These are phyloP conservation scores for Tenualosa thibaudeaui DNA, from an alignment of 2,797 vertebrate genomes.

Conservation along the genomic window DNA sequence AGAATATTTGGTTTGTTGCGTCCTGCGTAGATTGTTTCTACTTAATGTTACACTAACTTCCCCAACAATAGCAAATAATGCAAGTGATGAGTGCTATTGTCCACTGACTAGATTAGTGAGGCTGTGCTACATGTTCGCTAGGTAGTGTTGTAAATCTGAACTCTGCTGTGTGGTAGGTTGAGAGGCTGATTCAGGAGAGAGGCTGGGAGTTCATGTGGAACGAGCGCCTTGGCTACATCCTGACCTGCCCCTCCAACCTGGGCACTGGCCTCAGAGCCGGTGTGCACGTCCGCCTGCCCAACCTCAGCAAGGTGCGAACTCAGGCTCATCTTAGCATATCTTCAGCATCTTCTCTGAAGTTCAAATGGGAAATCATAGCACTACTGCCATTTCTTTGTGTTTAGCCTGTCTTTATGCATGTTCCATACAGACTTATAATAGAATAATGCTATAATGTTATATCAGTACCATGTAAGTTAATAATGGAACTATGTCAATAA, in stretches of 20 bases:
- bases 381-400: not conserved
- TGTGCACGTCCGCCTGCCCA: conserved; percentile 78
- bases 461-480: not conserved
- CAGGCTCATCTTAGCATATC: not conserved
- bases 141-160: not conserved
- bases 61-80: not conserved
- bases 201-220: conserved; percentile 90
- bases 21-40: not conserved
- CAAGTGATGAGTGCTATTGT: not conserved
- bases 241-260: conserved; percentile 84
- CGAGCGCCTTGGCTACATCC: conserved; percentile 77
- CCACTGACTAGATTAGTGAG: not conserved
- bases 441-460: no score
- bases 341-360: not conserved
- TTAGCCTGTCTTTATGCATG: no score
- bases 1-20: not conserved
- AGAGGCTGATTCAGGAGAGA: conserved; percentile 78
- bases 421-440: not conserved
- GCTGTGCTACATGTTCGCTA: not conserved
- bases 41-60: not conserved
- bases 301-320: conserved; percentile 76
- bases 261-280: conserved; percentile 82
- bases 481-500: not conserved
- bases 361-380: not conserved
- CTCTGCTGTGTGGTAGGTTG: conserved; percentile 65